Percentiles rank a stretch among this genome's conserved stretches.
These are phyloP conservation scores for Eudemis profundana DNA, from an alignment of 2,888 invertebrate genomes.

Conservation along the genomic window DNA sequence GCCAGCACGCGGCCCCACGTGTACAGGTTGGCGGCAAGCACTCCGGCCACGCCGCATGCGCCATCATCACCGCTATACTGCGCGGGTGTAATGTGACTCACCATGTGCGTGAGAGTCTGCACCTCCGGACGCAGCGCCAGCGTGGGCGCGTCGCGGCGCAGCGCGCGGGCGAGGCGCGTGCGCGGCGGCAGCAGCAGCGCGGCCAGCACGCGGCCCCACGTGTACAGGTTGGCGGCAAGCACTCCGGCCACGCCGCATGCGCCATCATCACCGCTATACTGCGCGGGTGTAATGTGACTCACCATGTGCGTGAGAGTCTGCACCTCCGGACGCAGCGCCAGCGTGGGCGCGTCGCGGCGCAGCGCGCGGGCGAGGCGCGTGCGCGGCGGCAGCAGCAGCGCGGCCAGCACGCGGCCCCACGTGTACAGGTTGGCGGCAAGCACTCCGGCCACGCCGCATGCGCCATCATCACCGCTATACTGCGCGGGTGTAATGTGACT, in stretches of 20 bases:
- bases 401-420: slow-evolving; percentile 89
- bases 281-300: background rate
- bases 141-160: background rate
- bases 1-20: slow-evolving; percentile 90
- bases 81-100: slow-evolving; percentile 65
- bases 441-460: no score
- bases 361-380: slow-evolving; percentile 90
- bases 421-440: background rate
- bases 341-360: slow-evolving; percentile 94
- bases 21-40: slow-evolving; percentile 94
- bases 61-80: slow-evolving; percentile 55
- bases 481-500: background rate
- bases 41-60: no score
- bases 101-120: slow-evolving; percentile 77
- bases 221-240: no score
- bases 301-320: slow-evolving; percentile 88
- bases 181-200: background rate
- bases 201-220: no score
- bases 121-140: background rate
- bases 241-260: no score
- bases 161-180: no score
- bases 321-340: slow-evolving; percentile 93
- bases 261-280: no score
- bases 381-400: slow-evolving; percentile 91
- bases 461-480: no score